Base-by-base conservation (phyloP, 2,797 vertebrate species). In the Poeciliopsis gracilis region DNA sequence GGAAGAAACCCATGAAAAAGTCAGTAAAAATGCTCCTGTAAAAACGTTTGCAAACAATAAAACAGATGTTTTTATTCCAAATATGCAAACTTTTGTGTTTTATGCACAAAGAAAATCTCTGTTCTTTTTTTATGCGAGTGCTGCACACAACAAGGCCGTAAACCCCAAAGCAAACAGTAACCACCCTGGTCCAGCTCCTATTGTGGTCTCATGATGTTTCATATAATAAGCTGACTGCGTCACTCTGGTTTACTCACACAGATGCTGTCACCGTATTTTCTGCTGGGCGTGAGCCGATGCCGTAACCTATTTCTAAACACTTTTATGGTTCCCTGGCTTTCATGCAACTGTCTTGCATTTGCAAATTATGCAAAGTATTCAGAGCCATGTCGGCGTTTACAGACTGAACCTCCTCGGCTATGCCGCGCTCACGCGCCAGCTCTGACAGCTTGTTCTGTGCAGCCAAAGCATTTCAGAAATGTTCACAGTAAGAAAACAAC, bases 81-180 rank as follows among this genome's bases (percentile, higher is more conserved):
- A 67, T 23, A 63, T 20, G 5, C 15, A 59, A 28, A 33, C 59
- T 13, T 33, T 18, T 33, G 30, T 63, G 13, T 33, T 16, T 63
- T 36, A 33, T 63, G 28, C 74, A 46, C 6, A 78, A 1, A 75
- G 16, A 41, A 69, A 23, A 70, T 41, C 53, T 45, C 15, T 20
- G 30, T 4, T 66, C 33, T 67, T 25, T 30, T 63, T 61, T 61
- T 25, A 45, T 36, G 5, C 1, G 57, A 11, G 4, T 18, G 4
- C 41, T 73, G 53, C 75, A 2, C 25, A 72, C n/a, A 79, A 30
- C 28, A 23, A 28, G 72, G 30, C 43, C 59, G 46, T 16, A 53
- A 72, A 33, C 59, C 59, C 51, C 38, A 79, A 76, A 77, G 49
- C 33, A 53, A 79, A 71, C 20, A 49, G 28, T 53, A 36, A 20